Evolutionary conservation across 2,888 invertebrate species (phyloP).

Genomic region (Xestobium rufovillosum): DNA sequence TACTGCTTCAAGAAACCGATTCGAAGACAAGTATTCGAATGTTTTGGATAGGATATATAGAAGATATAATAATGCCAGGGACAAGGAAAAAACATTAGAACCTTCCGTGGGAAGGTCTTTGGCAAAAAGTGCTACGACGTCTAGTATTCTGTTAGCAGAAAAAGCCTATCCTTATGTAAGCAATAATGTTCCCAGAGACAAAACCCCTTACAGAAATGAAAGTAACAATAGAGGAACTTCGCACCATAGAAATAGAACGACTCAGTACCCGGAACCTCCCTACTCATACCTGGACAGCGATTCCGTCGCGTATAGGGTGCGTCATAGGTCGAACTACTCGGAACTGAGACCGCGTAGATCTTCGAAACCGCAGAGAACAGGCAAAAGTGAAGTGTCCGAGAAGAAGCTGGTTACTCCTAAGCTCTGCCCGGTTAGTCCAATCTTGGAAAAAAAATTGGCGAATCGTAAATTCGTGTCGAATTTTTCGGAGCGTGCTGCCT

Average conservation of each 20-base stretch:
- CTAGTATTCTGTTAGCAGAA: conserved; percentile 58
- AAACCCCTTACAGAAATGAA: conserved; percentile 55
- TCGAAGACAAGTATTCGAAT: conserved; percentile 74
- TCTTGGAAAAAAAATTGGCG: too few species aligned
- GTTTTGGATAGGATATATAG: conserved; percentile 63
- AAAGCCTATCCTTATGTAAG: conserved; percentile 55
- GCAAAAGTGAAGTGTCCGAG: conserved; percentile 57
- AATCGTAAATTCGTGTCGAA: too few species aligned
- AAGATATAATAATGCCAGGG: conserved; percentile 43
- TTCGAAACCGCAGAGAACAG: conserved; percentile 50
- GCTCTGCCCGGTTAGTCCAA: conserved; percentile 50
- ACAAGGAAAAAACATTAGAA: conserved; percentile 65
- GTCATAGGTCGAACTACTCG: conserved; percentile 40
- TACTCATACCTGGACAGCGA: conserved; percentile 39
- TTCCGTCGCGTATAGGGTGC: conserved; percentile 34
- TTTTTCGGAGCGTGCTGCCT: too few species aligned
- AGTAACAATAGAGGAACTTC: conserved; percentile 41
- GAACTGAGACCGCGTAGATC: conserved; percentile 39
- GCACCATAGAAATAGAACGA: conserved; percentile 39
- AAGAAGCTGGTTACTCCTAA: conserved; percentile 40
- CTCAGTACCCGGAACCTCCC: conserved; percentile 35
- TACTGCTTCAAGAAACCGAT: conserved; percentile 52
- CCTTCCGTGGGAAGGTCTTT: conserved; percentile 48
- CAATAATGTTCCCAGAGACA: conserved; percentile 49
- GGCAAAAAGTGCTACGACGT: conserved; percentile 63